Percentiles rank a stretch among this genome's conserved stretches.
Evolutionary conservation across 2,797 vertebrate species (phyloP).

Genomic region (Siniperca undulata): DNA sequence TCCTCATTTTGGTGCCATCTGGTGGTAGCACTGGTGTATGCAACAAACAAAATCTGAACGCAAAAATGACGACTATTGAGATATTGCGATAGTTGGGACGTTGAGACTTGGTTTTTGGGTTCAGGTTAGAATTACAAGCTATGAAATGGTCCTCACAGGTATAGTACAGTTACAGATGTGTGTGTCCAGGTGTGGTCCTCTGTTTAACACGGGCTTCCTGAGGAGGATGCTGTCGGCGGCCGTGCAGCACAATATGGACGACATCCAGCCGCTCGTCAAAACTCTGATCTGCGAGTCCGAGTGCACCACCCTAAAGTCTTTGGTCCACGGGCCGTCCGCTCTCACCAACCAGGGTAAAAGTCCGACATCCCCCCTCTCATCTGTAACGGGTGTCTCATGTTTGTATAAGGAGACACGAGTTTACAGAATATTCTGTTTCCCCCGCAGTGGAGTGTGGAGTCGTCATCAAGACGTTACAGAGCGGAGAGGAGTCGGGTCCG

Average conservation of each 20-base stretch:
- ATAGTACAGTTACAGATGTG: background rate
- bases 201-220: constrained; percentile 95
- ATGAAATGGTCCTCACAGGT: background rate
- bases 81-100: background rate
- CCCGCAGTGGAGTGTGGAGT: constrained; percentile 92
- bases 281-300: constrained; percentile 94
- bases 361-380: background rate
- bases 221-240: constrained; percentile 92
- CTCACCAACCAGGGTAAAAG: constrained; percentile 90
- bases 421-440: constrained; percentile 5
- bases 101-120: background rate
- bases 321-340: constrained; percentile 78
- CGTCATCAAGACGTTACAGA: constrained; percentile 90
- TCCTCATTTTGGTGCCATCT: background rate
- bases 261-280: constrained; percentile 94
- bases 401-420: background rate
- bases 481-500: constrained; percentile 77
- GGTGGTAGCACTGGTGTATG: background rate
- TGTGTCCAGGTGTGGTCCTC: constrained; percentile 88
- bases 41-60: no score
- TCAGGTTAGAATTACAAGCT: background rate
- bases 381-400: background rate
- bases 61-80: background rate
- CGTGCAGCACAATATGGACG: constrained; percentile 90
- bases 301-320: constrained; percentile 89